A percentile compares a stretch with the other conserved stretches of the same genome.
These are phyloP conservation scores for Pyxicephalus adspersus DNA, from an alignment of 2,113 vertebrate genomes.

Conservation along the genomic window DNA sequence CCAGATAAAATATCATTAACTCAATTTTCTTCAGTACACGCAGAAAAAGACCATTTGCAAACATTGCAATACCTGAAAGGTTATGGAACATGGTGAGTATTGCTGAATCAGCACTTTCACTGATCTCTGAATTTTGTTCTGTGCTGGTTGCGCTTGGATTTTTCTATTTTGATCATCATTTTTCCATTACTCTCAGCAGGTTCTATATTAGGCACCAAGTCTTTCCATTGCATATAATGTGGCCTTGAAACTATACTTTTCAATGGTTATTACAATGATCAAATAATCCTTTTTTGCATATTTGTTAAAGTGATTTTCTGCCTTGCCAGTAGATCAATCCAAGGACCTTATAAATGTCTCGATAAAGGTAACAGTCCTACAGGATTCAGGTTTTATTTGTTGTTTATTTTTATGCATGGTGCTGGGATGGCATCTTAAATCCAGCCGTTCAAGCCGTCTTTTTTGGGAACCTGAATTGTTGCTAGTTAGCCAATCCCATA, in stretches of 20 bases:
- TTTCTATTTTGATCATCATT: slow-evolving; percentile 46
- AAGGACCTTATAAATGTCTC: too few species aligned
- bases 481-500: too few species aligned
- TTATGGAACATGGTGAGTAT: slow-evolving; percentile 22
- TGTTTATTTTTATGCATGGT: too few species aligned
- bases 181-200: slow-evolving; percentile 41
- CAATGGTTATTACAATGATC: neutral
- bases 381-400: too few species aligned
- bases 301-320: too few species aligned
- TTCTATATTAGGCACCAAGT: slow-evolving; percentile 33
- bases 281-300: neutral
- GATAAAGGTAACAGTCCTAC: too few species aligned
- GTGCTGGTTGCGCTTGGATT: slow-evolving; percentile 27
- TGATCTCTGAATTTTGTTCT: slow-evolving; percentile 13
- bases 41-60: slow-evolving; percentile 27
- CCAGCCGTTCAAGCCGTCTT: too few species aligned
- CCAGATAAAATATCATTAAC: slow-evolving; percentile 20
- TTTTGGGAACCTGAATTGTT: too few species aligned
- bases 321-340: too few species aligned
- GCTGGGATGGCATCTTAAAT: too few species aligned
- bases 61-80: slow-evolving; percentile 48
- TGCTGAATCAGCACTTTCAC: slow-evolving; percentile 17
- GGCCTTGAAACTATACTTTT: slow-evolving; percentile 2
- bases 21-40: slow-evolving; percentile 1
- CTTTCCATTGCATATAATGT: neutral